phyloP scores from a whole-genome alignment of 1,140 invertebrate species.

The Polypedilum pembai region DNA sequence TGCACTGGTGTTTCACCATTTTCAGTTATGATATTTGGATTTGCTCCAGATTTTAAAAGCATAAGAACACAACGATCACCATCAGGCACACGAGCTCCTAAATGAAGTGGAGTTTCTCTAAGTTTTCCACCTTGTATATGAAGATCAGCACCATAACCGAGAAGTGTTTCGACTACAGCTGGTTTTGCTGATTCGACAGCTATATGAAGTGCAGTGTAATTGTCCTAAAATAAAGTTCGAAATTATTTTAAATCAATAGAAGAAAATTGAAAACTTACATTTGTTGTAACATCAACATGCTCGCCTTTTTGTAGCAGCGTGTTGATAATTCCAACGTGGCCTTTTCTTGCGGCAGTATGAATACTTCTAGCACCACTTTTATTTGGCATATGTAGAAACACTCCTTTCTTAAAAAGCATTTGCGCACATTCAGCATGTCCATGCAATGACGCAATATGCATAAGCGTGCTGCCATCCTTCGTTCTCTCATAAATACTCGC shows the following conservation, averaged over 20 bases:
- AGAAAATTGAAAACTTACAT: slow-evolving; percentile 53
- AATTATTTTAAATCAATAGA: slow-evolving; percentile 24
- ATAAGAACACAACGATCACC: slow-evolving; percentile 95
- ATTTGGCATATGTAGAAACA: slow-evolving; percentile 99
- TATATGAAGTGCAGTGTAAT: slow-evolving; percentile 96
- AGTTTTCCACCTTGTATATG: slow-evolving; percentile 84
- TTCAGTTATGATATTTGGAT: slow-evolving; percentile 84
- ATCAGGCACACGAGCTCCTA: slow-evolving; percentile 84
- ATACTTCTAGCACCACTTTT: slow-evolving; percentile 90
- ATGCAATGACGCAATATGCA: slow-evolving; percentile 94
- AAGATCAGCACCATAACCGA: slow-evolving; percentile 94
- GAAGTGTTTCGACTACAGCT: slow-evolving; percentile 88
- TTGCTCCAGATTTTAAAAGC: slow-evolving; percentile 94
- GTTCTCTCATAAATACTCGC: slow-evolving; percentile 89
- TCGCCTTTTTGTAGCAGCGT: slow-evolving; percentile 92
- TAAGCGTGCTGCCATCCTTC: slow-evolving; percentile 94
- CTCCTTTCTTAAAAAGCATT: slow-evolving; percentile 96
- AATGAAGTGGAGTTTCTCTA: slow-evolving; percentile 90
- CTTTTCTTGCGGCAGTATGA: slow-evolving; percentile 84
- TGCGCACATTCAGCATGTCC: slow-evolving; percentile 98
- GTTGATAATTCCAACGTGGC: slow-evolving; percentile 95
- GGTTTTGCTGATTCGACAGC: slow-evolving; percentile 96
- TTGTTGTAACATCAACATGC: slow-evolving; percentile 88
- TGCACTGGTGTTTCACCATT: slow-evolving; percentile 93
- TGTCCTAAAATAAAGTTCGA: slow-evolving; percentile 60